Conservation (phyloP, 2,888 invertebrate genomes). For the Drosophila neutralis region DNA sequence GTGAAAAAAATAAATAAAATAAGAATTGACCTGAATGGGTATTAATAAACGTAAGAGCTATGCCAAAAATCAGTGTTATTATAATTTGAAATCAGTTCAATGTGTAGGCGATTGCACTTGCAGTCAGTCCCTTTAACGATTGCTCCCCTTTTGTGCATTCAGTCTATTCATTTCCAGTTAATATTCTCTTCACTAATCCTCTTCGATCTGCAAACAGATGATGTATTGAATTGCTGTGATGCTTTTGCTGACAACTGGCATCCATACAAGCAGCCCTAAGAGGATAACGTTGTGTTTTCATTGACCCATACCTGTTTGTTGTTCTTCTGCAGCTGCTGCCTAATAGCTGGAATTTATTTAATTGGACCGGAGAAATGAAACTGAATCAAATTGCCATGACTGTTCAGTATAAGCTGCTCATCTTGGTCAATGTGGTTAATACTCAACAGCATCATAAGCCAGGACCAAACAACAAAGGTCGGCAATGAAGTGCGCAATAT, state of each 20-base stretch:
- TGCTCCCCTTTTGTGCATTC: not conserved
- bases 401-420: not conserved
- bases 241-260: not conserved
- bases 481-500: not conserved
- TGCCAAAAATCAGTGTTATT: not conserved
- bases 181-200: not conserved
- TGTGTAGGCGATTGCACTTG: not conserved
- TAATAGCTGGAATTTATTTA: not conserved
- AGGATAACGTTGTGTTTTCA: not conserved
- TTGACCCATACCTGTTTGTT: not conserved
- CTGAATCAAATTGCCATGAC: not conserved
- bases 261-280: not conserved
- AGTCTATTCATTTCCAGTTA: not conserved
- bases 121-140: not conserved
- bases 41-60: not conserved
- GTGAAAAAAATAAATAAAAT: not conserved
- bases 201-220: not conserved
- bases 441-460: not conserved
- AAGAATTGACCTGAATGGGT: no score
- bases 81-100: not conserved
- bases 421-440: not conserved
- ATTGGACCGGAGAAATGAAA: not conserved
- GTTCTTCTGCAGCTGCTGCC: not conserved
- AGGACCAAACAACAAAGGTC: not conserved
- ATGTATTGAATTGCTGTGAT: not conserved